Evolutionary conservation across 2,113 vertebrate species (phyloP).

Genomic region (Zosterops hypoxanthus): DNA sequence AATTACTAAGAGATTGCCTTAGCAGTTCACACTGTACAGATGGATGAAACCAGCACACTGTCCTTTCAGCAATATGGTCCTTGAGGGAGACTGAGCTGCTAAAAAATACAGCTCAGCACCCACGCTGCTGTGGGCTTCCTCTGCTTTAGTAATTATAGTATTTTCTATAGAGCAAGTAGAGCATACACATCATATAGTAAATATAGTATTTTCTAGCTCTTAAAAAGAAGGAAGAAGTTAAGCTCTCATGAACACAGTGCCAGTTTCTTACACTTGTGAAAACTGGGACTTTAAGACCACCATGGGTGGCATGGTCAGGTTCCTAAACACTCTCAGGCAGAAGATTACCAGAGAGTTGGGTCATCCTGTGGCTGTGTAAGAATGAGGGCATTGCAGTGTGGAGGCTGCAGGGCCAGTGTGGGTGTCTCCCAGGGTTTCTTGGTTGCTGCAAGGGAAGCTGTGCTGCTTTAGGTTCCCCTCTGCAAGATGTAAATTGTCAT

Average conservation of each 20-base stretch:
- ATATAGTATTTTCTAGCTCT: background rate
- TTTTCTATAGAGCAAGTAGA: background rate
- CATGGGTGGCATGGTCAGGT: fast-evolving
- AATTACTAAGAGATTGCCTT: background rate
- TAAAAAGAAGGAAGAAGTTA: background rate
- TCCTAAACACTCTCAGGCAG: background rate
- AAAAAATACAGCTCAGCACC: background rate
- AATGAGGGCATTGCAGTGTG: background rate
- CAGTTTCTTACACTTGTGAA: background rate
- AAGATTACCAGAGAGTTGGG: background rate
- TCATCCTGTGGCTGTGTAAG: fast-evolving
- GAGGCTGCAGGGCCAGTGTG: background rate
- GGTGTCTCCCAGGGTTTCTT: background rate
- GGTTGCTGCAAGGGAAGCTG: background rate
- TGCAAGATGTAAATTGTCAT: background rate
- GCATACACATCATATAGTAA: background rate
- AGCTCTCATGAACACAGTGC: fast-evolving
- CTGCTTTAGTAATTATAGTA: background rate
- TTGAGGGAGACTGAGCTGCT: background rate
- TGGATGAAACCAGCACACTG: background rate
- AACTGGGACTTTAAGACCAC: background rate
- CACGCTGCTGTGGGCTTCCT: background rate
- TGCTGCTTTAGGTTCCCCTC: background rate
- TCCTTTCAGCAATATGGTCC: background rate
- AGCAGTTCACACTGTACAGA: background rate